A percentile compares a stretch with the other conserved stretches of the same genome.
Conservation (phyloP, 2,888 invertebrate species). For the Dastarcus helophoroides region DNA sequence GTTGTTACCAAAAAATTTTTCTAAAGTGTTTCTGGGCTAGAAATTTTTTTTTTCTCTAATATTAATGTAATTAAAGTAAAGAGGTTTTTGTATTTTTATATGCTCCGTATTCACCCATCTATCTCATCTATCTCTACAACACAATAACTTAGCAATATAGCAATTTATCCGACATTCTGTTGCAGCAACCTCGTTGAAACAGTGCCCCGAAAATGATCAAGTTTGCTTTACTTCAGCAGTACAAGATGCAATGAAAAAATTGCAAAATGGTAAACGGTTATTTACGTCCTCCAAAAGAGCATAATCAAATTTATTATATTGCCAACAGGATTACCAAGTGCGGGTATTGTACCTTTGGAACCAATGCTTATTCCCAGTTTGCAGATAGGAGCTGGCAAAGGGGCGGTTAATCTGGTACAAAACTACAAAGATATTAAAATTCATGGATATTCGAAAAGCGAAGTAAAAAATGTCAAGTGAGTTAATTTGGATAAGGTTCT, state of each 20-base stretch:
- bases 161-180: too few species aligned
- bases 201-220: conserved; percentile 7
- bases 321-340: conserved; percentile 28
- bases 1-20: too few species aligned
- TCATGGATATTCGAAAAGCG: neutral
- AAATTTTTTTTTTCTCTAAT: too few species aligned
- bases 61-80: too few species aligned
- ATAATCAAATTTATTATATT: conserved; percentile 1
- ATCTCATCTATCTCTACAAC: too few species aligned
- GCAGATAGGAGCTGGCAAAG: conserved; percentile 39
- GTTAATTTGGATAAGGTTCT: neutral
- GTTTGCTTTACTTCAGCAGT: conserved; percentile 5
- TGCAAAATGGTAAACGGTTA: conserved; percentile 1
- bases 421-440: conserved; percentile 49
- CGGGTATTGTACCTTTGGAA: conserved; percentile 32
- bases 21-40: too few species aligned
- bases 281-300: neutral
- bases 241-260: conserved; percentile 7
- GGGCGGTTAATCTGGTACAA: conserved; percentile 53
- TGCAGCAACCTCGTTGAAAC: conserved; percentile 7
- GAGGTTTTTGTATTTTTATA: too few species aligned
- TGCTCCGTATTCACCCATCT: too few species aligned
- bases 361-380: conserved; percentile 34
- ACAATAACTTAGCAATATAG: too few species aligned
- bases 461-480: conserved; percentile 1